A percentile compares a stretch with the other conserved stretches of the same genome.
These are phyloP conservation scores for Synanthedon vespiformis DNA, from an alignment of 2,888 invertebrate species.

Conservation along the genomic window DNA sequence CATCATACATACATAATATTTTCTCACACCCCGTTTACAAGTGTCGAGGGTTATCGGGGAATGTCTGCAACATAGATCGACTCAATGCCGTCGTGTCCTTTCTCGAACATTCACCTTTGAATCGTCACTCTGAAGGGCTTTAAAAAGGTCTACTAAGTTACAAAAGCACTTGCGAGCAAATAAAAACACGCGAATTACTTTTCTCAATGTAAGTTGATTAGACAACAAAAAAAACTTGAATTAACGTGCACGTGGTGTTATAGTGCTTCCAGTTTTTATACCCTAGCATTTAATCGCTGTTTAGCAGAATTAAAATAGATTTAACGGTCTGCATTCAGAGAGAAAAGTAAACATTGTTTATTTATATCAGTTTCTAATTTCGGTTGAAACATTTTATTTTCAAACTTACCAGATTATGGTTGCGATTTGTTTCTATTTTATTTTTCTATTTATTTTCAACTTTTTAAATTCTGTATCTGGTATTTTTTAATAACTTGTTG, in stretches of 20 bases:
- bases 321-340: constrained; percentile 23
- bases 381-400: too few relatives aligned
- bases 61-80: constrained; percentile 4
- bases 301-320: constrained; percentile 25
- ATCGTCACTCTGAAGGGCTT: constrained; percentile 4
- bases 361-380: constrained; percentile 8
- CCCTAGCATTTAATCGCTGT: too few relatives aligned
- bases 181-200: too few relatives aligned
- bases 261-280: too few relatives aligned
- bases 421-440: too few relatives aligned
- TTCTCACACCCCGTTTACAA: constrained; percentile 3
- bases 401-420: background rate
- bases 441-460: too few relatives aligned
- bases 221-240: too few relatives aligned
- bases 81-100: constrained; percentile 21
- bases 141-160: constrained; percentile 1
- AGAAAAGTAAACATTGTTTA: constrained; percentile 19
- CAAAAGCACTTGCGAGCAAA: background rate
- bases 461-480: too few relatives aligned
- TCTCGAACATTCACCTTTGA: constrained; percentile 18
- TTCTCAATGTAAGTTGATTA: too few relatives aligned
- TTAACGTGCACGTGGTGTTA: too few relatives aligned
- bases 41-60: constrained; percentile 13
- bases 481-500: too few relatives aligned
- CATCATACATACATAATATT: too few relatives aligned